Evolutionary conservation across 2,797 vertebrate species (phyloP).

Genomic region (Chromis chromis): DNA sequence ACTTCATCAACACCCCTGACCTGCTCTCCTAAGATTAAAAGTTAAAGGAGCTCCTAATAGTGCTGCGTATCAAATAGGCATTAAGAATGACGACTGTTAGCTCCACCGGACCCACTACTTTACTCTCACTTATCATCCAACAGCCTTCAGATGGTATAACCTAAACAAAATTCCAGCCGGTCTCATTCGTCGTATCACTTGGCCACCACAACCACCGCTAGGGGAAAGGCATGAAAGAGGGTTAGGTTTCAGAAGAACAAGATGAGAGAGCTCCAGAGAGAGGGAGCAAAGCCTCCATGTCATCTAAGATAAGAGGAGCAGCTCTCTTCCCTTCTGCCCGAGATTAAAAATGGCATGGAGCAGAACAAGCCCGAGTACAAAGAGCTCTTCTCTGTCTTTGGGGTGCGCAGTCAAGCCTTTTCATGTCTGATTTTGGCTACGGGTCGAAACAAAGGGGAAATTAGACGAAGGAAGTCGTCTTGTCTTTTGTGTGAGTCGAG

Average conservation of each 20-base stretch:
- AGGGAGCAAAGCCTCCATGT: slow-evolving; percentile 75
- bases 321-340: slow-evolving; percentile 62
- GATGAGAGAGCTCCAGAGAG: slow-evolving; percentile 64
- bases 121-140: slow-evolving; percentile 24
- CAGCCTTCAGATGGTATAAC: slow-evolving; percentile 51
- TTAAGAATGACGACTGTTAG: slow-evolving; percentile 41
- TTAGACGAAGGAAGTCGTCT: slow-evolving; percentile 42
- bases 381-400: slow-evolving; percentile 74
- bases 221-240: slow-evolving; percentile 72
- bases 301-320: slow-evolving; percentile 79
- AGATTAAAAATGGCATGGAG: slow-evolving; percentile 78
- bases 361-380: slow-evolving; percentile 75
- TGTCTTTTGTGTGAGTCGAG: slow-evolving; percentile 29
- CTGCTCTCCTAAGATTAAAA: slow-evolving; percentile 6
- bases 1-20: slow-evolving; percentile 22
- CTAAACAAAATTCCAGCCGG: slow-evolving; percentile 50
- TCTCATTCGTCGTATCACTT: slow-evolving; percentile 41
- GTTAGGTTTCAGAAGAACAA: slow-evolving; percentile 66
- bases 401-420: slow-evolving; percentile 67
- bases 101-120: background rate
- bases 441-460: slow-evolving; percentile 68
- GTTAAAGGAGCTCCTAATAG: slow-evolving; percentile 39
- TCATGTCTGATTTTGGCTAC: slow-evolving; percentile 72
- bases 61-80: slow-evolving; percentile 10
- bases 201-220: slow-evolving; percentile 53